Base-by-base conservation (phyloP, 2,888 invertebrate species). In the Ichneumoninae sp. region DNA sequence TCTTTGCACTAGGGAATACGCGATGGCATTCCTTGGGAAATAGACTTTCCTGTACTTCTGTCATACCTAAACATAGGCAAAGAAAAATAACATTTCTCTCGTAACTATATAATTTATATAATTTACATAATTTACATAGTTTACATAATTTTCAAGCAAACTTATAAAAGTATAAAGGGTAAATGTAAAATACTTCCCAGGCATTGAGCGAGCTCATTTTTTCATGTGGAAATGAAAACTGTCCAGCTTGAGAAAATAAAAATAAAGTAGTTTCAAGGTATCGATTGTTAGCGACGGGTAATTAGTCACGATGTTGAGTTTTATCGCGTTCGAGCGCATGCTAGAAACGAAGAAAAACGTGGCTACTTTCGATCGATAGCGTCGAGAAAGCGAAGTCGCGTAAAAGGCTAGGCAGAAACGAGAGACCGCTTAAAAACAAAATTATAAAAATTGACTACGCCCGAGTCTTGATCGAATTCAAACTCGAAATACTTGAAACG, bases 1-100 rank as follows among this genome's bases (percentile, higher is more conserved):
- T 65, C 54, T 76, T 44, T n/a, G 30, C 26, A 33, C 65, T 54
- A 8, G 70, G 13, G 70, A 76, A 63, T 22, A 44, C 26, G 54
- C 52, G 8, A 40, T 71, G 33, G 50, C 40, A n/a, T 22, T 60
- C 26, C 1, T 19, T 26, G 22, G 13, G 22, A 36, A 47, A 75
- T 13, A 19, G 22, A 26, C 36, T 75, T 66, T 66, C 33, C 52
- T 16, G 22, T 40, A 22, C 50, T 13, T 75, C 66, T 75, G 13
- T 33, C n/a, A 13, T 40, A 7, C 19, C 6, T 10, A 6, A 26
- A 26, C 26, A 57, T 10, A 3, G 26, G 57, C 10, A 10, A 13
- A 1, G 16, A 16, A 16, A 44, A 44, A 44, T 0, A 40, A 2
- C 3, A 10, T 40, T 13, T 44, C 44, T 44, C 44, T 44, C 44